phyloP scores from a whole-genome alignment of 2,888 invertebrate species.

The Rapana venosa region DNA sequence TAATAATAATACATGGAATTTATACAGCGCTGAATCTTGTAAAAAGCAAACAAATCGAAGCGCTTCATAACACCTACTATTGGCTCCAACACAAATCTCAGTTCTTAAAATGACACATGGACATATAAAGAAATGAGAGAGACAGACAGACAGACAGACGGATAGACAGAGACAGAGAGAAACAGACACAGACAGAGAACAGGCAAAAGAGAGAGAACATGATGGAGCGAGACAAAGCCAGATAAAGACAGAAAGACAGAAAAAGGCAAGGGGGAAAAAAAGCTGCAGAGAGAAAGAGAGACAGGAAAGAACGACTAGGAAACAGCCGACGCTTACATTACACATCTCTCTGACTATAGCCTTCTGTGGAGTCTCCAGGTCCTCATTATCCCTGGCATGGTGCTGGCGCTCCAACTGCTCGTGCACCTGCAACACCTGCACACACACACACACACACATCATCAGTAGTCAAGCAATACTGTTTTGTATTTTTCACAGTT shows the following conservation, averaged over 20 bases:
- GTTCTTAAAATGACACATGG: no score
- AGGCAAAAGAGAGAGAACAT: background rate
- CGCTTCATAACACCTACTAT: no score
- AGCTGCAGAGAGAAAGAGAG: background rate
- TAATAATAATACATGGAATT: no score
- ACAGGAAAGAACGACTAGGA: background rate
- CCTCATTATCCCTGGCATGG: constrained; percentile 65
- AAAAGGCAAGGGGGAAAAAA: no score
- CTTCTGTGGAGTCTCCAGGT: constrained; percentile 87
- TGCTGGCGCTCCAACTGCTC: constrained; percentile 86
- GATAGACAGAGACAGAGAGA: background rate
- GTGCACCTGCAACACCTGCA: constrained; percentile 87
- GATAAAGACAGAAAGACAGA: background rate
- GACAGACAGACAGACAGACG: background rate
- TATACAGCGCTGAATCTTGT: no score
- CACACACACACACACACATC: background rate
- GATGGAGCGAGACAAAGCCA: background rate
- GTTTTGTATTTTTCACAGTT: no score
- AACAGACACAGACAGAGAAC: no score
- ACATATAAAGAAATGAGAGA: background rate
- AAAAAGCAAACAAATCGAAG: no score
- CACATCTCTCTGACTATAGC: constrained; percentile 97
- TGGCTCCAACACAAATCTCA: no score
- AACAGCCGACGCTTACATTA: constrained; percentile 83
- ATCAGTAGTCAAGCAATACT: no score